These are phyloP conservation scores for Rotaria sp. DNA, from an alignment of 2,888 invertebrate species.

Conservation along the genomic window DNA sequence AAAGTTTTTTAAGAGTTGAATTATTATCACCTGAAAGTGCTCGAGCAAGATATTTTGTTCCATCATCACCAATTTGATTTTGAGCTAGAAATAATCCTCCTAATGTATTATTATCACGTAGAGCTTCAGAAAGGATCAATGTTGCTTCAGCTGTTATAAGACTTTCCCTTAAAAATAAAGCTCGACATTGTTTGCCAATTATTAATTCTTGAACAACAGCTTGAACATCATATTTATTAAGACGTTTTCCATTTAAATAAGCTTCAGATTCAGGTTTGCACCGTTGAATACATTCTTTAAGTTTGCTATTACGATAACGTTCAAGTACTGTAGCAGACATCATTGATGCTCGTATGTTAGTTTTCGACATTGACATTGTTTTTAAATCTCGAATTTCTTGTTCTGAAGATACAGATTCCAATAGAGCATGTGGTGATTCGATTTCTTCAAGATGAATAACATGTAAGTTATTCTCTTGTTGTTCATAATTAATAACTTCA, in stretches of 20 bases:
- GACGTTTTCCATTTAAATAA: not conserved
- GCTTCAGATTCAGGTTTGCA: not conserved
- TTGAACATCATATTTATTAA: not conserved
- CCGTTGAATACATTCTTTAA: not conserved
- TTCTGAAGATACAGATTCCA: not conserved
- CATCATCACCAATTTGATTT: not conserved
- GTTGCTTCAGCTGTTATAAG: not conserved
- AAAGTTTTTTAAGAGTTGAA: not conserved
- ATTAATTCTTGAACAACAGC: not conserved
- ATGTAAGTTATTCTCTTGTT: not conserved
- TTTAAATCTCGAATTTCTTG: not conserved
- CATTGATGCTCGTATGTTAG: too few species aligned
- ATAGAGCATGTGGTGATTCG: not conserved
- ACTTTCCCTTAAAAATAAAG: not conserved
- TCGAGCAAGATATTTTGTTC: not conserved
- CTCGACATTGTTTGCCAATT: not conserved
- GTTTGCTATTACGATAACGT: too few species aligned
- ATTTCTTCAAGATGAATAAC: not conserved
- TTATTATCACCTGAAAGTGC: not conserved
- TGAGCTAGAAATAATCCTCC: not conserved
- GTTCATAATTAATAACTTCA: not conserved
- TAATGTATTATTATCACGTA: not conserved
- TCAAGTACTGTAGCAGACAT: too few species aligned
- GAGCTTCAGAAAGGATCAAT: not conserved
- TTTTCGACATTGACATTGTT: too few species aligned